Conservation (phyloP, 1,140 invertebrate species). For the Pteromalus puparum region DNA sequence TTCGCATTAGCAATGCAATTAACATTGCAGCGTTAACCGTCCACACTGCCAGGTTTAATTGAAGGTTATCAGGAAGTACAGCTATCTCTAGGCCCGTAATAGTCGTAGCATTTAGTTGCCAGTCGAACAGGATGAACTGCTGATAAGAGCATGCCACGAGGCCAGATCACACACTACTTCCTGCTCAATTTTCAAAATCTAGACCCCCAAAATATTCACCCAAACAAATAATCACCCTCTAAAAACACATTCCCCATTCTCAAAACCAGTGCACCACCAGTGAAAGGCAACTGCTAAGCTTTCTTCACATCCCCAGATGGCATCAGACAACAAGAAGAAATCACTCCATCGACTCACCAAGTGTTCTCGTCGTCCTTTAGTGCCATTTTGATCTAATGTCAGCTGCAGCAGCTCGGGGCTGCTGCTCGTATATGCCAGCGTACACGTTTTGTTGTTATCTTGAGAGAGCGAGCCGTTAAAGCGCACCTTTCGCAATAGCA, state of each 20-base stretch:
- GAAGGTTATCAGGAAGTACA: conserved; percentile 26
- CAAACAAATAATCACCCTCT: too few species aligned
- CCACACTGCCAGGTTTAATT: not conserved
- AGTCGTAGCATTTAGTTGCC: not conserved
- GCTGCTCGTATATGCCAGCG: conserved; percentile 1
- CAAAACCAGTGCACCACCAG: not conserved
- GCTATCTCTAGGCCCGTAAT: not conserved
- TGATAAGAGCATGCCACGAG: conserved; percentile 1
- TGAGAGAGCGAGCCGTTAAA: not conserved
- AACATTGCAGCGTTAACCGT: not conserved
- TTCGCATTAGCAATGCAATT: not conserved
- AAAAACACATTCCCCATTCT: too few species aligned
- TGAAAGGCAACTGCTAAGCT: not conserved
- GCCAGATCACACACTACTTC: not conserved
- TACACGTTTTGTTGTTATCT: not conserved
- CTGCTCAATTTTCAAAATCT: not conserved
- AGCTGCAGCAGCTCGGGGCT: conserved; percentile 9
- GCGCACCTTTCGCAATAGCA: not conserved
- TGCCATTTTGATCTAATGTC: conserved; percentile 72
- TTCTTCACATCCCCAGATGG: not conserved
- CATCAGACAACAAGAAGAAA: conserved; percentile 5
- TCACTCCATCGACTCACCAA: conserved; percentile 72
- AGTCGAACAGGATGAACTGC: conserved; percentile 4
- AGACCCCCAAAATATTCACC: not conserved
- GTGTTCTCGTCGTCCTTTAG: conserved; percentile 78